Conservation (phyloP, 2,888 invertebrate genomes). For the Drosophila flavopinicola region DNA sequence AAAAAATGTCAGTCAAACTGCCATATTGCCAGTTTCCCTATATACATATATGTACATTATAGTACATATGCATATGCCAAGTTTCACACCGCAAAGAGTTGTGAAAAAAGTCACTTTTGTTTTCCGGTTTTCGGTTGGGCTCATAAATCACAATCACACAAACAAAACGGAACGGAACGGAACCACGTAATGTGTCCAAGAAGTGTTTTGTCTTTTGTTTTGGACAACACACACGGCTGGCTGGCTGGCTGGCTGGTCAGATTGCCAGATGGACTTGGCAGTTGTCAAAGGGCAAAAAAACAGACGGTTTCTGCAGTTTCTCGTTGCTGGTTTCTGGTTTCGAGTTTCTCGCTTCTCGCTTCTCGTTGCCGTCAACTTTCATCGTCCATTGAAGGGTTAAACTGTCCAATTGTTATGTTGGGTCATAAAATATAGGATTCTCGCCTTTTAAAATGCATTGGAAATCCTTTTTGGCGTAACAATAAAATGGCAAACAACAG, state of each 20-base stretch:
- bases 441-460: conserved; percentile 51
- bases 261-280: conserved; percentile 51
- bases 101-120: conserved; percentile 21
- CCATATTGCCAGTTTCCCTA: too few species aligned
- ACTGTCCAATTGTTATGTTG: conserved; percentile 70
- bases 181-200: conserved; percentile 53
- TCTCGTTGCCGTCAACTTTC: conserved; percentile 29
- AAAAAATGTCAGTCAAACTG: too few species aligned
- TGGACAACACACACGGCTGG: conserved; percentile 10
- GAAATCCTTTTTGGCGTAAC: conserved; percentile 69
- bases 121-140: conserved; percentile 67
- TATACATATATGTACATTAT: too few species aligned
- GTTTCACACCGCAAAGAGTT: conserved; percentile 23
- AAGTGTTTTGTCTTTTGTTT: conserved; percentile 32
- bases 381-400: conserved; percentile 72
- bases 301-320: conserved; percentile 14
- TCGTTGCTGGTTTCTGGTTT: conserved; percentile 7
- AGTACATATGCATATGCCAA: too few species aligned
- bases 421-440: conserved; percentile 75
- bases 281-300: conserved; percentile 11
- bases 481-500: conserved; percentile 76
- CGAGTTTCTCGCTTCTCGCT: conserved; percentile 42
- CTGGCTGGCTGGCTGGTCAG: too few species aligned
- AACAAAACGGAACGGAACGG: conserved; percentile 31
- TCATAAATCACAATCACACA: conserved; percentile 68